Base-by-base conservation (phyloP, 1,140 invertebrate species). In the Dendroctonus ponderosae region DNA sequence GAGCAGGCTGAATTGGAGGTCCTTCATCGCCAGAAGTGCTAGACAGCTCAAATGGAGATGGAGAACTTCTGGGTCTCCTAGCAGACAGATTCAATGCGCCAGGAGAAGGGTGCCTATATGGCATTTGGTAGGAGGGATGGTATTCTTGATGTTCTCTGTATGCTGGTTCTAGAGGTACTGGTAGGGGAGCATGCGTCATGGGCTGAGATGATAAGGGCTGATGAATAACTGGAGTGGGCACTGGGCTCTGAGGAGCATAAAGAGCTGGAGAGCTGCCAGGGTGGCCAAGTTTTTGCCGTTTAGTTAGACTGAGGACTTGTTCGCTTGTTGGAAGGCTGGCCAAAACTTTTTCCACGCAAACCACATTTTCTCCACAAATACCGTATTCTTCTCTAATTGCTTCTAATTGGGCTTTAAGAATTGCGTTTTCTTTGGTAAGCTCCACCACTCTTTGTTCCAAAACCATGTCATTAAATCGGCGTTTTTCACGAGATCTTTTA, bases 391-490 rank as follows among this genome's bases (percentile, higher is more conserved):
- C 94, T 68, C 93, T 92, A 52, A 98, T 92, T 5, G 94, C 92
- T 63, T 91, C 89, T 8, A 99, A 81, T 74, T 99, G 96, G 0
- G 93, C 91, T 79, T 94, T 91, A 0, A 99, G 82, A 9, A 96
- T 87, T 75, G 94, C 90, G 76, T 98, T 99, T 78, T 98, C 95
- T 78, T 96, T 94, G 70, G 92, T 95, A 5, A 98, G 81, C 77
- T 97, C 94, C 56, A 96, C 87, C 11, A 99, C 96, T 41, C 94
- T 83, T 71, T 94, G 92, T 77, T 98, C 95, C 7, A 98, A 82
- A 0, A 97, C 93, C 92, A 98, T 95, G 79, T 99, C 96, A 77
- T 98, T 97, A 81, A 96, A 91, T 8, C 96, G 86, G 12, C 96
- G 84, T 81, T 98, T 98, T 79, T 98, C 96, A 0, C 96, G 84